These are phyloP conservation scores for Meandrina meandrites DNA, from an alignment of 92 coral and sea anemone genomes.

Conservation along the genomic window DNA sequence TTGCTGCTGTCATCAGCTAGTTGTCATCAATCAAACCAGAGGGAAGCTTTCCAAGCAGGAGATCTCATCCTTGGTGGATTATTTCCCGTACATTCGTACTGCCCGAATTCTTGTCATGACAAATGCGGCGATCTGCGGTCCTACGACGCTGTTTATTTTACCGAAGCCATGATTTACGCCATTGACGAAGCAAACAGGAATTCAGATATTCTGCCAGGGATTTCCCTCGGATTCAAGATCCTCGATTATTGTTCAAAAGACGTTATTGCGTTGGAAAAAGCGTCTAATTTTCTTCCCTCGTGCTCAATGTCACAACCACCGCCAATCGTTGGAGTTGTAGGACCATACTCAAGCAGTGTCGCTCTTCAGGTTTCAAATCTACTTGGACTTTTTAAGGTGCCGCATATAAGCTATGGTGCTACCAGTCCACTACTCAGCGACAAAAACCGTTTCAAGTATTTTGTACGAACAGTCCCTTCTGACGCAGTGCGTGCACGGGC, in stretches of 20 bases:
- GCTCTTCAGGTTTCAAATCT: conserved; percentile 68
- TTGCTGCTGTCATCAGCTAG: not conserved
- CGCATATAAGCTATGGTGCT: conserved; percentile 71
- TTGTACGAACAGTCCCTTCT: conserved; percentile 67
- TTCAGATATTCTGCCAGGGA: conserved; percentile 39
- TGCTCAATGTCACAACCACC: not conserved
- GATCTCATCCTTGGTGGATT: conserved; percentile 47
- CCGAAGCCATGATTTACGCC: conserved; percentile 56
- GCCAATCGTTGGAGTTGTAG: conserved; percentile 57
- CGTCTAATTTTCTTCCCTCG: conserved; percentile 29
- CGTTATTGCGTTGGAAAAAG: conserved; percentile 42
- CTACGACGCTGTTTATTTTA: conserved; percentile 30
- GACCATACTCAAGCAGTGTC: conserved; percentile 62
- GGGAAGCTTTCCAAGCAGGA: conserved; percentile 41
- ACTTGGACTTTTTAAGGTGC: conserved; percentile 63
- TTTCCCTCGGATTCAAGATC: conserved; percentile 45
- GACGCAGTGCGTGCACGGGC: conserved; percentile 58
- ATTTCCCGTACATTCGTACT: conserved; percentile 48
- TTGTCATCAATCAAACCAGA: conserved; percentile 1
- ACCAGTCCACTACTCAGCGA: conserved; percentile 70
- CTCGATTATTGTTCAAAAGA: conserved; percentile 58
- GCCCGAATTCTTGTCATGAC: conserved; percentile 6
- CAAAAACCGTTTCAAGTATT: conserved; percentile 58
- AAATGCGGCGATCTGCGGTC: conserved; percentile 44
- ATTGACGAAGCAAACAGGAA: conserved; percentile 37